phyloP scores from a whole-genome alignment of 2,888 invertebrate genomes.

The Onchidella celtica region DNA sequence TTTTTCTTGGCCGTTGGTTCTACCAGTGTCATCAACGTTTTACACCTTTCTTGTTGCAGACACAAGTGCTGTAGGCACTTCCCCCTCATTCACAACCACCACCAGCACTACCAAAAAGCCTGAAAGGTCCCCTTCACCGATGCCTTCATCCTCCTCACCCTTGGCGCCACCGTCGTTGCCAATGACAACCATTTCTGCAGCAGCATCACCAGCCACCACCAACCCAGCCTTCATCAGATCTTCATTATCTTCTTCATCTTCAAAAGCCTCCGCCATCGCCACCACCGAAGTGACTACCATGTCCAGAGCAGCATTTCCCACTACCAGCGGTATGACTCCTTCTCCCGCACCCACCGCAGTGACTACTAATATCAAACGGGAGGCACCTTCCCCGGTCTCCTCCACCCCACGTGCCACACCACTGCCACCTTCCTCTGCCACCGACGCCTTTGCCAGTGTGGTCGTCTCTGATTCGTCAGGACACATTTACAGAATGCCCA shows the following conservation, averaged over 20 bases:
- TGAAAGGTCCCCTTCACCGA: slow-evolving; percentile 28
- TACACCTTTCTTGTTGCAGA: slow-evolving; percentile 75
- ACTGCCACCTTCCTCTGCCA: slow-evolving; percentile 38
- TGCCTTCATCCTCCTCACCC: slow-evolving; percentile 31
- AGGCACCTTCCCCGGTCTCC: slow-evolving; percentile 28
- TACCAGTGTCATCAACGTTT: slow-evolving; percentile 71
- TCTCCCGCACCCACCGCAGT: slow-evolving; percentile 16
- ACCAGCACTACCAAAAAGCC: slow-evolving; percentile 35
- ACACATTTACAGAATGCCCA: slow-evolving; percentile 72
- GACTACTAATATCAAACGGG: slow-evolving; percentile 33
- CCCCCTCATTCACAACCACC: slow-evolving; percentile 18
- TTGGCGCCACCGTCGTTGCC: slow-evolving; percentile 4
- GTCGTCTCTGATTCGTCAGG: slow-evolving; percentile 90
- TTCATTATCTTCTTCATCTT: slow-evolving; percentile 8
- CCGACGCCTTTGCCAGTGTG: slow-evolving; percentile 80
- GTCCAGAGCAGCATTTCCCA: neutral
- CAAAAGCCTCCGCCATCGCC: neutral
- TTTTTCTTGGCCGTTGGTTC: too few relatives aligned
- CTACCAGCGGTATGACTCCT: slow-evolving; percentile 10
- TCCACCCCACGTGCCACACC: slow-evolving; percentile 22
- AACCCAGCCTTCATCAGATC: neutral
- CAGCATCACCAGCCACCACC: slow-evolving; percentile 17
- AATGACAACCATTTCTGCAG: slow-evolving; percentile 8
- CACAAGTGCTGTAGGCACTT: neutral
- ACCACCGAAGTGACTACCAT: slow-evolving; percentile 4